A percentile compares a stretch with the other conserved stretches of the same genome.
phyloP scores from a whole-genome alignment of 2,113 vertebrate genomes.

The Uria lomvia region DNA sequence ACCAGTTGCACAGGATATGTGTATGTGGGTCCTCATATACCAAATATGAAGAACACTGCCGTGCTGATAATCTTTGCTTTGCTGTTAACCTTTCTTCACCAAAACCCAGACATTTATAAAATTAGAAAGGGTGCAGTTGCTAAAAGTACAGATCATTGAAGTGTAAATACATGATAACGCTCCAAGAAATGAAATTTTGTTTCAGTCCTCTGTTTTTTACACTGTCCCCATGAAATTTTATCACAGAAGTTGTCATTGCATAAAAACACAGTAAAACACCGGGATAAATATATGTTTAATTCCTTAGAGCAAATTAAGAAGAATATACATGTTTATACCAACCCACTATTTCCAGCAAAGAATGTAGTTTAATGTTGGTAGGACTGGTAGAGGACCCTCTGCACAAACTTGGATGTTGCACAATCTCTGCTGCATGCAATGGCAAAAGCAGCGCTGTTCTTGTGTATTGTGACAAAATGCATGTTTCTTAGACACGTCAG shows the following conservation, averaged over 20 bases:
- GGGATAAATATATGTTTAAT: background rate
- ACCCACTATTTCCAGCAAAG: background rate
- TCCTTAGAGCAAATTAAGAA: background rate
- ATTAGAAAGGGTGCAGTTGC: background rate
- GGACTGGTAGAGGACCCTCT: slow-evolving; percentile 78
- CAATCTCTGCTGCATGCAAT: slow-evolving; percentile 72
- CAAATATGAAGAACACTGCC: background rate
- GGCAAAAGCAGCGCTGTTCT: slow-evolving; percentile 26
- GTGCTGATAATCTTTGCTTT: background rate
- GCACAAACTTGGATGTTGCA: slow-evolving; percentile 73
- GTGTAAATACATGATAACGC: background rate
- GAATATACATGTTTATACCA: background rate
- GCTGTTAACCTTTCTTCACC: background rate
- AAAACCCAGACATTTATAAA: background rate
- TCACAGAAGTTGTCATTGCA: background rate
- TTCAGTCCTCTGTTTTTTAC: background rate
- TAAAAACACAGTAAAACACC: background rate
- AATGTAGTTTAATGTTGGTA: background rate
- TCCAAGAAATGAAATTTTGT: background rate
- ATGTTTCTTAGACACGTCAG: slow-evolving; percentile 61
- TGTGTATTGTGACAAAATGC: slow-evolving; percentile 65
- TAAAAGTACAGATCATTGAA: background rate
- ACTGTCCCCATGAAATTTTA: background rate
- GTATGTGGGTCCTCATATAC: slow-evolving; percentile 77
- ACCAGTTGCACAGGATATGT: slow-evolving; percentile 61